A percentile compares a stretch with the other conserved stretches of the same genome.
These are phyloP conservation scores for Clamator glandarius DNA, from an alignment of 2,797 vertebrate genomes.

Conservation along the genomic window DNA sequence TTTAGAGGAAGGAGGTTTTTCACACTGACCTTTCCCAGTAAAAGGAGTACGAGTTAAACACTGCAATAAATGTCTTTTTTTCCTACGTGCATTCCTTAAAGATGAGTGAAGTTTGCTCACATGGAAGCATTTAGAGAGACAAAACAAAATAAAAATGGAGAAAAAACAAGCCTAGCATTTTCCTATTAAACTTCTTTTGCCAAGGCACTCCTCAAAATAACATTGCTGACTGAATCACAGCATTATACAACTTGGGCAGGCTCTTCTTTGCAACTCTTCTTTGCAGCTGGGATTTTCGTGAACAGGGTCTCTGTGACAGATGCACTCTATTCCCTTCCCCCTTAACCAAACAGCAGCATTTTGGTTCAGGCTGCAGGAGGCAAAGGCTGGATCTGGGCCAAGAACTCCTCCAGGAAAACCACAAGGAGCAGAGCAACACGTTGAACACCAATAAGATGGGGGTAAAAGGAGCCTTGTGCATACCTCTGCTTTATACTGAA, in stretches of 20 bases:
- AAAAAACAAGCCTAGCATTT: not conserved
- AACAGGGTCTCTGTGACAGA: not conserved
- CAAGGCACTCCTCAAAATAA: not conserved
- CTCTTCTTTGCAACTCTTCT: not conserved
- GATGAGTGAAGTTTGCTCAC: conserved; percentile 40
- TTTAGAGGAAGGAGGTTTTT: not conserved
- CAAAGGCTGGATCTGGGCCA: too few relatives aligned
- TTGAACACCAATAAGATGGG: too few relatives aligned
- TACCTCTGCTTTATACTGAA: too few relatives aligned
- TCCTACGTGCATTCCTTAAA: conserved; percentile 24
- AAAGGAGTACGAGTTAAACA: not conserved
- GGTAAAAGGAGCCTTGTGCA: too few relatives aligned
- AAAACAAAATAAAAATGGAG: not conserved
- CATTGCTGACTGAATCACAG: not conserved
- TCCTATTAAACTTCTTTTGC: not conserved
- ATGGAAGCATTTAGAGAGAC: conserved; percentile 38
- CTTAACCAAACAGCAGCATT: too few relatives aligned
- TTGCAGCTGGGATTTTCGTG: not conserved
- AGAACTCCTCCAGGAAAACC: too few relatives aligned
- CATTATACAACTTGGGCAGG: not conserved
- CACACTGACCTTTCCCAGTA: not conserved
- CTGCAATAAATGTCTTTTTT: not conserved
- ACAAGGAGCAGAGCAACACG: too few relatives aligned
- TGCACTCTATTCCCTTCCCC: too few relatives aligned
- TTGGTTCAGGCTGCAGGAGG: too few relatives aligned